These are phyloP conservation scores for Sinocyclocheilus maitianheensis DNA, from an alignment of 2,113 vertebrate species.

Conservation along the genomic window DNA sequence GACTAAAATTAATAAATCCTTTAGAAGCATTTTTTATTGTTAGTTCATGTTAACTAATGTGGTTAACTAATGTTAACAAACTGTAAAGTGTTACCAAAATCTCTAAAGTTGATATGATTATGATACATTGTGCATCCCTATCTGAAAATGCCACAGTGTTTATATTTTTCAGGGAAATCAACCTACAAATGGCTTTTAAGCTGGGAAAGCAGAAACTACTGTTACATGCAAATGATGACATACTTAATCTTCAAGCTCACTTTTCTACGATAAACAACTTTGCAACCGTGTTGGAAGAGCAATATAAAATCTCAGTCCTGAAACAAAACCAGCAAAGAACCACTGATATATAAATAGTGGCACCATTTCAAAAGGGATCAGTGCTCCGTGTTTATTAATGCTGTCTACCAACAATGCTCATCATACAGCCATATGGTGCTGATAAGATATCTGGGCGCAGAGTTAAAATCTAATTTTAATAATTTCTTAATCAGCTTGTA, in stretches of 20 bases:
- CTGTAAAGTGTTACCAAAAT: background rate
- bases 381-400: conserved; percentile 59
- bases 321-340: background rate
- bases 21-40: background rate
- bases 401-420: conserved; percentile 60
- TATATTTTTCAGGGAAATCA: no score
- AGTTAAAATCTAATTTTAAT: conserved; percentile 83
- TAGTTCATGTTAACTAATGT: background rate
- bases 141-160: background rate
- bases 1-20: no score
- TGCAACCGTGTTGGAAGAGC: background rate
- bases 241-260: background rate
- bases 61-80: no score
- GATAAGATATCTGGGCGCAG: conserved; percentile 68
- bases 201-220: background rate
- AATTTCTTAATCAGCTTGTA: conserved; percentile 81
- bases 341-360: background rate
- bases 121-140: background rate
- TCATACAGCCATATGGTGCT: conserved; percentile 69
- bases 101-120: background rate
- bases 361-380: conserved; percentile 36
- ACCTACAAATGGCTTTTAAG: background rate
- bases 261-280: background rate
- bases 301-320: background rate
- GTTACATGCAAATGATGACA: background rate